These are phyloP conservation scores for Galago senegalensis DNA, from an alignment of 2,797 vertebrate species.

Conservation along the genomic window DNA sequence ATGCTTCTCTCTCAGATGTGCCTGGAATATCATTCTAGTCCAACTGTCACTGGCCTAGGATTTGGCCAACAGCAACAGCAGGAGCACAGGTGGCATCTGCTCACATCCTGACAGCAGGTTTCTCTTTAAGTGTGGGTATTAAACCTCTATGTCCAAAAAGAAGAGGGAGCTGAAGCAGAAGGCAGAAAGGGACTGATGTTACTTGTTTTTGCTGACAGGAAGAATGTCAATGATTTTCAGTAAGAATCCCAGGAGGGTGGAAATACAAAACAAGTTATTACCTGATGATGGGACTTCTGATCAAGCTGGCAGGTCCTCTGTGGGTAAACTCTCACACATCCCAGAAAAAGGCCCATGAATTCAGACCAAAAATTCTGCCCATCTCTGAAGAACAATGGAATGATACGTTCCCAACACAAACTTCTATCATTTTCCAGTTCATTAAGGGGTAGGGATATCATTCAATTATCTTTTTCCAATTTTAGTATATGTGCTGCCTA, in stretches of 20 bases:
- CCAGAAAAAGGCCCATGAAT: not conserved
- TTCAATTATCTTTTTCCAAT: not conserved
- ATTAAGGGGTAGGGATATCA: not conserved
- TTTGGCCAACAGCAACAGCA: not conserved
- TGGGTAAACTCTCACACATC: not conserved
- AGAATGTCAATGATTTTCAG: not conserved
- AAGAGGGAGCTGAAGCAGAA: not conserved
- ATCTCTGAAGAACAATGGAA: not conserved
- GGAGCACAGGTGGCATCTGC: constrained; percentile 35
- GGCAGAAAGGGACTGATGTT: not conserved
- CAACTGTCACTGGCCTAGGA: constrained; percentile 4
- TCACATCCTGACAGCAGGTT: constrained; percentile 18
- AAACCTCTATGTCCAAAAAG: constrained; percentile 2
- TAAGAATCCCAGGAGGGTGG: not conserved
- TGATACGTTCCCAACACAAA: not conserved
- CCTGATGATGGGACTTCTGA: not conserved
- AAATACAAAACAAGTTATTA: constrained; percentile 16
- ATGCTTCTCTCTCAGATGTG: constrained; percentile 61
- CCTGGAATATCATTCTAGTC: constrained; percentile 60
- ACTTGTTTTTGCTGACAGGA: constrained; percentile 21
- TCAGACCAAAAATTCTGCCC: not conserved
- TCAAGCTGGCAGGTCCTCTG: not conserved
- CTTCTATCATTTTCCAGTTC: not conserved
- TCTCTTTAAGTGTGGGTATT: constrained; percentile 52
- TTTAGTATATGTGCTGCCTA: too few relatives aligned